Conservation (phyloP, 2,888 invertebrate genomes). For the Odontocolon sp. region DNA sequence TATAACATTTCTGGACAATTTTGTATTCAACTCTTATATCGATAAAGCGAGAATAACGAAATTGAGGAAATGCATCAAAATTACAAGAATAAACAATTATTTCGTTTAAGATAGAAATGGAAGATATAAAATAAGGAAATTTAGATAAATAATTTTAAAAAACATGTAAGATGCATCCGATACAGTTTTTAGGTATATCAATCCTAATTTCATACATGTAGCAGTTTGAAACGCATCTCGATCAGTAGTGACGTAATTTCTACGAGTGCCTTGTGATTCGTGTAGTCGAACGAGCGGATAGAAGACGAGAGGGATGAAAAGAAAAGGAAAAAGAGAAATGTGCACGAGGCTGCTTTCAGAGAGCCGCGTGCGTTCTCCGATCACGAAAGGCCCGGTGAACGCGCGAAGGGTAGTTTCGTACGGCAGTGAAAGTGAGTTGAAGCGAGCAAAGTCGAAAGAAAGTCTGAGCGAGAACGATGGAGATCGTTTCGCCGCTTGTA, state of each 20-base stretch:
- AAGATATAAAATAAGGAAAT: no score
- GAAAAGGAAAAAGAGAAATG: conserved; percentile 64
- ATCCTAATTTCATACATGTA: no score
- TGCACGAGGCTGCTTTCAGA: not conserved
- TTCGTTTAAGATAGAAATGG: no score
- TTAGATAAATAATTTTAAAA: no score
- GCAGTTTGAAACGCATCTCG: no score
- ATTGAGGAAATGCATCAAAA: no score
- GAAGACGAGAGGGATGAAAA: conserved; percentile 52
- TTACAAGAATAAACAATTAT: no score
- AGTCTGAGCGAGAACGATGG: conserved; percentile 41
- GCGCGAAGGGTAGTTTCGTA: conserved; percentile 36
- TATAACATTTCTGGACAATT: no score
- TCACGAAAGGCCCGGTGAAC: conserved; percentile 32
- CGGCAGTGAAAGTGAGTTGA: conserved; percentile 19
- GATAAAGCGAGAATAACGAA: no score
- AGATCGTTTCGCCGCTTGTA: conserved; percentile 53
- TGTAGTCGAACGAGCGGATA: conserved; percentile 57
- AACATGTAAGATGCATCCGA: no score
- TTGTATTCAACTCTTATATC: no score
- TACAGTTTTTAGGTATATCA: not conserved
- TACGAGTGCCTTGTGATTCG: conserved; percentile 62
- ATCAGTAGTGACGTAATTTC: conserved; percentile 64
- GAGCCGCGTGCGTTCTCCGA: conserved; percentile 9
- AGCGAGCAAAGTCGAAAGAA: conserved; percentile 51